Evolutionary conservation across 1,140 invertebrate species (phyloP).

Genomic region (Radopholus similis): DNA sequence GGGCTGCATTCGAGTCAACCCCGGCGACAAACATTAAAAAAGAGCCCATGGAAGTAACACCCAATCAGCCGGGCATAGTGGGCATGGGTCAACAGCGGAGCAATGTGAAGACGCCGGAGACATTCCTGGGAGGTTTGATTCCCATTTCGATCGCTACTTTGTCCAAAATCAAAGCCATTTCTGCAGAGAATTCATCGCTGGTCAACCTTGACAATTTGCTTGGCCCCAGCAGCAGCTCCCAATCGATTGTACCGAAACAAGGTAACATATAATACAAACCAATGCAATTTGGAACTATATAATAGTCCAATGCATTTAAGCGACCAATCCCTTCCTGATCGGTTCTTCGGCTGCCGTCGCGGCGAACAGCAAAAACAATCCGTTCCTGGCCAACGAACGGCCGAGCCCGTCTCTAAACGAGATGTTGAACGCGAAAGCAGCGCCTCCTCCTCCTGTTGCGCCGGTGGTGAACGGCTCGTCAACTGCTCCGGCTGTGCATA

Average conservation of each 20-base stretch:
- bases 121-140: slow-evolving; percentile 76
- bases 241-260: slow-evolving; percentile 16
- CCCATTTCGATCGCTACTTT: slow-evolving; percentile 3
- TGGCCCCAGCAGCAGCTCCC: slow-evolving; percentile 61
- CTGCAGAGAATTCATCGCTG: slow-evolving; percentile 76
- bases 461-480: too few species aligned
- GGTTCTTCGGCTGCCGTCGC: slow-evolving; percentile 30
- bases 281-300: neutral
- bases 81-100: slow-evolving; percentile 30
- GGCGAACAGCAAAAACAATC: slow-evolving; percentile 42
- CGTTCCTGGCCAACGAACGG: slow-evolving; percentile 53
- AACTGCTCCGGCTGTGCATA: neutral
- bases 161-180: neutral
- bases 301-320: slow-evolving; percentile 36
- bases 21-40: too few species aligned
- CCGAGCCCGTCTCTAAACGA: slow-evolving; percentile 56
- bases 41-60: neutral
- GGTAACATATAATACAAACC: slow-evolving; percentile 2
- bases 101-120: slow-evolving; percentile 77
- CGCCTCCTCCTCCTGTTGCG: neutral
- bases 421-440: slow-evolving; percentile 45
- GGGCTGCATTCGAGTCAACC: slow-evolving; percentile 27
- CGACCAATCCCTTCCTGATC: slow-evolving; percentile 53
- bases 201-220: slow-evolving; percentile 92
- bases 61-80: neutral